A percentile compares a stretch with the other conserved stretches of the same genome.
These are phyloP conservation scores for Pluvialis apricaria DNA, from an alignment of 2,113 vertebrate species.

Conservation along the genomic window DNA sequence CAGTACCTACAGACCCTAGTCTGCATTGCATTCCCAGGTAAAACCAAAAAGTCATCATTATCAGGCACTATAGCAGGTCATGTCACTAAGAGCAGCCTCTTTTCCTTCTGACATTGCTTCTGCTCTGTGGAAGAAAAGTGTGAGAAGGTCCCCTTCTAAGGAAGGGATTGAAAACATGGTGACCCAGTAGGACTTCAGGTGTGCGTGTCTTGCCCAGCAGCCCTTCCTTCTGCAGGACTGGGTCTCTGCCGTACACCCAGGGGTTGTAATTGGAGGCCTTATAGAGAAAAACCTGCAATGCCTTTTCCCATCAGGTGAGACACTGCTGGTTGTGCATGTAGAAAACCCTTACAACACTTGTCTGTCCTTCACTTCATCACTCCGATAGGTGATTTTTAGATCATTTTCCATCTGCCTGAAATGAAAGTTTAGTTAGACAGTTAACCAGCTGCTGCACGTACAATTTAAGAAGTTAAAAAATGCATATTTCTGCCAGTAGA, in stretches of 20 bases:
- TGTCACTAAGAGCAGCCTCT: not conserved
- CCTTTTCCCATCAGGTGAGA: not conserved
- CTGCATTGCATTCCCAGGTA: not conserved
- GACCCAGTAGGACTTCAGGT: not conserved
- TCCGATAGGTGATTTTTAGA: not conserved
- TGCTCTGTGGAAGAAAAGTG: not conserved
- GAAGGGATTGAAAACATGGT: not conserved
- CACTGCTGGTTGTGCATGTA: not conserved
- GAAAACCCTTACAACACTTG: not conserved
- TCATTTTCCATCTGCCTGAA: not conserved
- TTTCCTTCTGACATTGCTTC: not conserved
- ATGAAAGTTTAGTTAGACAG: slow-evolving; percentile 31
- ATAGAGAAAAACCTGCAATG: not conserved
- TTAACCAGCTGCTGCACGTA: not conserved
- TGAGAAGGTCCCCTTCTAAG: not conserved
- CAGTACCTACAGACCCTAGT: not conserved
- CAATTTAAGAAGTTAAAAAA: slow-evolving; percentile 17
- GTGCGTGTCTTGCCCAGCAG: not conserved
- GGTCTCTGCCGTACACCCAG: not conserved
- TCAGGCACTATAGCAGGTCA: no score
- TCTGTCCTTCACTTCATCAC: not conserved
- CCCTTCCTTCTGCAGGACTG: not conserved
- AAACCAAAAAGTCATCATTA: not conserved
- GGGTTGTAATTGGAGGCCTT: not conserved
- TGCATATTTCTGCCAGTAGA: not conserved